Conservation (phyloP, 2,113 vertebrate genomes). For the Syngnathus typhle region DNA sequence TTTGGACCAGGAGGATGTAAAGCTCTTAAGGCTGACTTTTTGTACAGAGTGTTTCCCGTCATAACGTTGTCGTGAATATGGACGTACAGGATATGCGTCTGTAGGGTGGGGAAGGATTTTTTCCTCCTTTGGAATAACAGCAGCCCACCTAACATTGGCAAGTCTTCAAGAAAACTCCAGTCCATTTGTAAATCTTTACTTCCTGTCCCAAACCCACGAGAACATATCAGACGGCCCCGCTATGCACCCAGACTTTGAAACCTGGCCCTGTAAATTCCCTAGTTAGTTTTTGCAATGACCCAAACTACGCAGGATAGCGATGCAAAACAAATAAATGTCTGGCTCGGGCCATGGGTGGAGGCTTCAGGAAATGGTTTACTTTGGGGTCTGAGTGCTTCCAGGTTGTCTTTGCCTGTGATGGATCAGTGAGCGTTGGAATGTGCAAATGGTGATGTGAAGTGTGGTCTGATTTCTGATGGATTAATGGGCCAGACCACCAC, state of each 20-base stretch:
- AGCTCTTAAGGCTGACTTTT: neutral
- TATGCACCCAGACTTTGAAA: conserved; percentile 32
- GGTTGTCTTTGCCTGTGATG: conserved; percentile 56
- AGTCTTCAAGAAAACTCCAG: conserved; percentile 42
- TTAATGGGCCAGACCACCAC: conserved; percentile 39
- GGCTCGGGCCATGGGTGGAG: conserved; percentile 39
- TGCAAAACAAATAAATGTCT: conserved; percentile 61
- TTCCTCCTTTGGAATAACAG: conserved; percentile 56
- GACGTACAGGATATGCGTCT: conserved; percentile 42
- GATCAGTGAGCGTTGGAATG: conserved; percentile 53
- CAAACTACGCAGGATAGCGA: conserved; percentile 39
- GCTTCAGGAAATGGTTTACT: conserved; percentile 58
- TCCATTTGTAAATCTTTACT: conserved; percentile 48
- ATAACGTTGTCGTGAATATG: conserved; percentile 20
- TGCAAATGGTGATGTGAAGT: conserved; percentile 42
- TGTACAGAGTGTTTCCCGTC: conserved; percentile 10
- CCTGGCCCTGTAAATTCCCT: conserved; percentile 43
- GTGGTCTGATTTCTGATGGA: conserved; percentile 47
- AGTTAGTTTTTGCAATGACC: conserved; percentile 45
- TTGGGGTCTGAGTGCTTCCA: conserved; percentile 61
- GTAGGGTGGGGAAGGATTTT: conserved; percentile 42
- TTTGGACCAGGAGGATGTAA: neutral
- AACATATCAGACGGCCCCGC: conserved; percentile 46
- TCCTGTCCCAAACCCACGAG: conserved; percentile 53
- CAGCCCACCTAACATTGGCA: conserved; percentile 49